Evolutionary conservation across 92 coral and sea anemone genomes (phyloP).

Genomic region (Diadumene lineata): DNA sequence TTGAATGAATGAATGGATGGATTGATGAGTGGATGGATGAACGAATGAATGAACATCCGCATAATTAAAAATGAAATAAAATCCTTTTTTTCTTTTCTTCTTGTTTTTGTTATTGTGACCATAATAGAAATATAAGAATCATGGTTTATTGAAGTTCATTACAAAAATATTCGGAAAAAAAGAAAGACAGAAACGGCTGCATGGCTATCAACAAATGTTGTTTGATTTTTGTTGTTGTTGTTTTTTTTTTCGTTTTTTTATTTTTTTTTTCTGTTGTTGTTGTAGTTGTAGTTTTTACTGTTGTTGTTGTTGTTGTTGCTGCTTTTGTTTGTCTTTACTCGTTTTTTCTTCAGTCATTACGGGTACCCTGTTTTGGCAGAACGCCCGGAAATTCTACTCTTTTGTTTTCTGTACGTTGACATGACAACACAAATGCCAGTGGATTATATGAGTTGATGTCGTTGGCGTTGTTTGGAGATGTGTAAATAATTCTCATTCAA

Average conservation of each 20-base stretch:
- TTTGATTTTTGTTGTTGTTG: not conserved
- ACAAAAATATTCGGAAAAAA: too few species aligned
- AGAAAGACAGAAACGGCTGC: too few species aligned
- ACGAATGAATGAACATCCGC: too few species aligned
- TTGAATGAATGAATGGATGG: too few species aligned
- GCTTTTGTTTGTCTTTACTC: too few species aligned
- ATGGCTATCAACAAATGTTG: not conserved
- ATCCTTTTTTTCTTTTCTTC: too few species aligned
- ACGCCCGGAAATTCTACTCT: slow-evolving; percentile 11
- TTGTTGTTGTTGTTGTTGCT: not conserved
- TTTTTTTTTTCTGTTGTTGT: not conserved
- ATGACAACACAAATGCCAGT: slow-evolving; percentile 10
- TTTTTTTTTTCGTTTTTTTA: not conserved
- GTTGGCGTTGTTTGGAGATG: slow-evolving; percentile 11
- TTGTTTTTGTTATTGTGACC: too few species aligned
- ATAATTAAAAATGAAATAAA: too few species aligned
- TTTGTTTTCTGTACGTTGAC: slow-evolving; percentile 15
- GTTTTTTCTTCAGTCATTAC: too few species aligned
- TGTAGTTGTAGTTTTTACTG: not conserved
- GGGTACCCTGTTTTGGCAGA: not conserved
- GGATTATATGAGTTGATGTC: not conserved
- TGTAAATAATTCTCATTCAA: not conserved
- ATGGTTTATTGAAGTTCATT: too few species aligned
- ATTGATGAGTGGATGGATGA: too few species aligned
- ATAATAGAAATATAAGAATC: too few species aligned